Conservation (phyloP, 2,888 invertebrate genomes). For the Zele albiditarsus region DNA sequence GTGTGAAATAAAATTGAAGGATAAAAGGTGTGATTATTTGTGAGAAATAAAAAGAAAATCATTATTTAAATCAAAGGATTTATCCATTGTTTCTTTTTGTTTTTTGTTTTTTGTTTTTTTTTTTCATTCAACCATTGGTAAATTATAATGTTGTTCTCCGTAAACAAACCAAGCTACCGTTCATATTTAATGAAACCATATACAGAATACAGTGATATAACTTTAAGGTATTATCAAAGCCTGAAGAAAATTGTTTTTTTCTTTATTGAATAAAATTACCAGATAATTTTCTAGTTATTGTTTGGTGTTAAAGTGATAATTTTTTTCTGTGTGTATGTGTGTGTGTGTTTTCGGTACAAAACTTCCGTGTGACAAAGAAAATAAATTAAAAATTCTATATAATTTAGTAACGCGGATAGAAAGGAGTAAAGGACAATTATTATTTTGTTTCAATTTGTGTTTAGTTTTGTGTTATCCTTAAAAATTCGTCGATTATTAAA, state of each 20-base stretch:
- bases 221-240: conserved; percentile 23
- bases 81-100: neutral
- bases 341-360: neutral
- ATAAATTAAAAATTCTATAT: conserved; percentile 21
- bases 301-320: neutral
- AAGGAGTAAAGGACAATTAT: conserved; percentile 10
- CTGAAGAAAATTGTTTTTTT: conserved; percentile 2
- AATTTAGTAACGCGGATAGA: conserved; percentile 3
- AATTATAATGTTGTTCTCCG: conserved; percentile 43
- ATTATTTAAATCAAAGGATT: neutral
- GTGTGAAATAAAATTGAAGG: neutral
- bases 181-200: conserved; percentile 59
- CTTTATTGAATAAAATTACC: conserved; percentile 29
- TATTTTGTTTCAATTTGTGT: conserved; percentile 14
- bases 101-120: conserved; percentile 30
- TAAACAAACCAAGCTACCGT: conserved; percentile 62
- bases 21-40: conserved; percentile 2
- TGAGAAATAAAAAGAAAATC: conserved; percentile 27
- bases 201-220: conserved; percentile 56
- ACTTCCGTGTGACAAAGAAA: neutral
- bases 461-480: neutral
- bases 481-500: conserved; percentile 24
- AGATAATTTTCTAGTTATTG: neutral
- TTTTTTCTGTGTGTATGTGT: neutral
- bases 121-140: conserved; percentile 56